Percentiles rank a stretch among this genome's conserved stretches.
These are phyloP conservation scores for Cephus pygmeus DNA, from an alignment of 2,888 invertebrate genomes.

Conservation along the genomic window DNA sequence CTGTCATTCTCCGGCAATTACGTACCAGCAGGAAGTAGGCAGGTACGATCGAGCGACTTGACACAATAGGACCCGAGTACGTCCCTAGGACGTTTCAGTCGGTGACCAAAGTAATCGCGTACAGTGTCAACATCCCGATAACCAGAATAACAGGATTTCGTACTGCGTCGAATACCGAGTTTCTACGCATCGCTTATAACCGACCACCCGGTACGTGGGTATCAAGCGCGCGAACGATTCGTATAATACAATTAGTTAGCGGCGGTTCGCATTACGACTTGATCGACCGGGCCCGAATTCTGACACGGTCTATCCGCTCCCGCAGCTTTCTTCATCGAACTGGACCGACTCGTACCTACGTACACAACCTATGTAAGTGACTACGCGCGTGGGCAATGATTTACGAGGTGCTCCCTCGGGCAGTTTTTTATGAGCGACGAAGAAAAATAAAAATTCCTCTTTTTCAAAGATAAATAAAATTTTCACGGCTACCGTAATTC, in stretches of 20 bases:
- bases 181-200: not conserved
- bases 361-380: not conserved
- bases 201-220: not conserved
- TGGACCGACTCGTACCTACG: not conserved
- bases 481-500: slow-evolving; percentile 42
- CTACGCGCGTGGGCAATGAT: slow-evolving; percentile 45
- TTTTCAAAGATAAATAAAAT: slow-evolving; percentile 55
- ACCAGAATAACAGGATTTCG: not conserved
- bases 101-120: not conserved
- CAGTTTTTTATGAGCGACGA: slow-evolving; percentile 10
- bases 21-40: slow-evolving; percentile 31
- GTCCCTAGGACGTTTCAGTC: not conserved
- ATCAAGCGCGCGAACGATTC: not conserved
- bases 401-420: slow-evolving; percentile 46
- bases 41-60: slow-evolving; percentile 39
- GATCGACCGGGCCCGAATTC: slow-evolving; percentile 12
- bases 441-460: not conserved
- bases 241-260: slow-evolving; percentile 8
- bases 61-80: slow-evolving; percentile 26
- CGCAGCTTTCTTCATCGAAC: slow-evolving; percentile 1
- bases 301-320: slow-evolving; percentile 15
- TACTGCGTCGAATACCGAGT: too few relatives aligned
- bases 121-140: not conserved
- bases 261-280: not conserved
- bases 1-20: not conserved